Percentiles rank a stretch among this genome's conserved stretches.
Evolutionary conservation across 2,113 vertebrate species (phyloP).

Genomic region (Gambusia holbrooki): DNA sequence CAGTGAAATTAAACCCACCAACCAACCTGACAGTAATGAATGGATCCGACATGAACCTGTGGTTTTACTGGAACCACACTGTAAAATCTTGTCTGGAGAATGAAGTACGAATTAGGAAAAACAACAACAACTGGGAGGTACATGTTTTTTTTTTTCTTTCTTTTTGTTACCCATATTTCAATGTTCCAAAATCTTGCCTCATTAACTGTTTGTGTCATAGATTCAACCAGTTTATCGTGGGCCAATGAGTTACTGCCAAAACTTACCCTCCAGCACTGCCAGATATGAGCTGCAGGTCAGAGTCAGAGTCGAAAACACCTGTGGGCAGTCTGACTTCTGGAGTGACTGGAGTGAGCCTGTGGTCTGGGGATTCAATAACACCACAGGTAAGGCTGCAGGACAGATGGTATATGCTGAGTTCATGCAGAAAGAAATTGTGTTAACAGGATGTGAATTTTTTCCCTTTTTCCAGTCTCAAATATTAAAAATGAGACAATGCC

Average conservation of each 20-base stretch:
- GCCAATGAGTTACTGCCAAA: slow-evolving; percentile 44
- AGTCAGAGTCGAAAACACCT: not conserved
- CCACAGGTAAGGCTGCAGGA: slow-evolving; percentile 38
- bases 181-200: not conserved
- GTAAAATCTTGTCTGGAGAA: not conserved
- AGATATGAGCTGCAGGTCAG: slow-evolving; percentile 71
- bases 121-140: slow-evolving; percentile 51
- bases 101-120: slow-evolving; percentile 45
- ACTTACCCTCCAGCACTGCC: slow-evolving; percentile 54
- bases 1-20: slow-evolving; percentile 65
- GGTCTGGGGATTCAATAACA: slow-evolving; percentile 64
- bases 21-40: slow-evolving; percentile 47
- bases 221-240: accelerated
- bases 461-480: slow-evolving; percentile 3
- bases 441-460: not conserved
- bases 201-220: slow-evolving; percentile 31
- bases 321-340: slow-evolving; percentile 61
- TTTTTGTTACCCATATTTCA: not conserved
- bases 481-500: not conserved
- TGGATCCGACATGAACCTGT: slow-evolving; percentile 48
- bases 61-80: slow-evolving; percentile 63
- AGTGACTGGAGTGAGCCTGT: slow-evolving; percentile 77
- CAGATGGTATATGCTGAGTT: not conserved
- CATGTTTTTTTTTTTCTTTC: not conserved
- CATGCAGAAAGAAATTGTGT: not conserved